These are phyloP conservation scores for Nannoperca obscura DNA, from an alignment of 2,797 vertebrate genomes.

Conservation along the genomic window DNA sequence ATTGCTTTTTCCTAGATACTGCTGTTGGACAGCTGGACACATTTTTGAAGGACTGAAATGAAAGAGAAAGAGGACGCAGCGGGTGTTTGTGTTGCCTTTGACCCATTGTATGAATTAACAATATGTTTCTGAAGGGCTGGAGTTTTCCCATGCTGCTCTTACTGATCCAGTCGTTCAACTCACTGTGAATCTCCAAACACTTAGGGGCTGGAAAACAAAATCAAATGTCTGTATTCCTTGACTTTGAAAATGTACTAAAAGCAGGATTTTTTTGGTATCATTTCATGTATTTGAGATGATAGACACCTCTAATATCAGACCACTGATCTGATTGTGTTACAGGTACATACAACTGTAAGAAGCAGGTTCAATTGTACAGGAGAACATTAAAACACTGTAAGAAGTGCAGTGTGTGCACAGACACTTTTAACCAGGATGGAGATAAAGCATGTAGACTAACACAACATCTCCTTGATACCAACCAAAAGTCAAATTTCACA, in stretches of 20 bases:
- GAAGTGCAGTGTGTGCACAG: conserved; percentile 19
- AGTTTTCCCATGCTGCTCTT: conserved; percentile 81
- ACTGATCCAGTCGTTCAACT: conserved; percentile 75
- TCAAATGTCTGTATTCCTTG: conserved; percentile 59
- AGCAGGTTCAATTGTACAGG: conserved; percentile 10
- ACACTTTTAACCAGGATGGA: conserved; percentile 23
- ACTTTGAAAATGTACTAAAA: conserved; percentile 61
- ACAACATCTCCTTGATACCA: conserved; percentile 14
- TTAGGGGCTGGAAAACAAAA: conserved; percentile 66
- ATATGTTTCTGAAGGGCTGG: conserved; percentile 84
- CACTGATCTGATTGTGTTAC: conserved; percentile 48
- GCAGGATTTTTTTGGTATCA: conserved; percentile 56
- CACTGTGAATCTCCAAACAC: conserved; percentile 78
- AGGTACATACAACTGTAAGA: conserved; percentile 32
- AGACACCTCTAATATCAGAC: conserved; percentile 43
- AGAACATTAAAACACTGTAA: conserved; percentile 44
- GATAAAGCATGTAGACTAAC: conserved; percentile 11
- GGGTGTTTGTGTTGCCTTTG: conserved; percentile 77
- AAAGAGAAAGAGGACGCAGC: conserved; percentile 46
- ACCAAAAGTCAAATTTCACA: conserved; percentile 21
- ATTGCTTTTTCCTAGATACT: conserved; percentile 56
- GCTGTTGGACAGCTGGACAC: conserved; percentile 49
- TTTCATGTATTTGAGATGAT: conserved; percentile 38
- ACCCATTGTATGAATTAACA: conserved; percentile 64
- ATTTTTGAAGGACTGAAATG: conserved; percentile 45